Conservation (phyloP, 2,888 invertebrate species). For the Bombylius discolor region DNA sequence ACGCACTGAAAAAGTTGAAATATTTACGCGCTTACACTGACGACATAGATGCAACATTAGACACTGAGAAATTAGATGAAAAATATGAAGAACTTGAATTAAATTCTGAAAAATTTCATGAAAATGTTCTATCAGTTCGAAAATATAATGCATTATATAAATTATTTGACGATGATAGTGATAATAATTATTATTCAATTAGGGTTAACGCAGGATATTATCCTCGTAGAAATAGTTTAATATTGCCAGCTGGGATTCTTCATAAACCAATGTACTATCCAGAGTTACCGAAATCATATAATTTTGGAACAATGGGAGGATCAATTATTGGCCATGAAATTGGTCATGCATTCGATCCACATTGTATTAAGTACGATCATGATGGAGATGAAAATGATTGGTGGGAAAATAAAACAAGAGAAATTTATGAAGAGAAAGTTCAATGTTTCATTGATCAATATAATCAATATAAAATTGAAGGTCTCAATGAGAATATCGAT, state of each 20-base stretch:
- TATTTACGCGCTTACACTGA: too few relatives aligned
- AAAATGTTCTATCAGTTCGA: too few relatives aligned
- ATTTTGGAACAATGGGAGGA: background rate
- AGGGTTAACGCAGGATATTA: too few relatives aligned
- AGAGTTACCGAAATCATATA: background rate
- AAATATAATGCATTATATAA: too few relatives aligned
- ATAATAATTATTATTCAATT: too few relatives aligned
- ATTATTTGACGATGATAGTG: too few relatives aligned
- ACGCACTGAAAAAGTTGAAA: too few relatives aligned
- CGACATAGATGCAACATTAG: too few relatives aligned
- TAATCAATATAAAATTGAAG: background rate
- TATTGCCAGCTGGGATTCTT: background rate
- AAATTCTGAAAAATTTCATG: too few relatives aligned
- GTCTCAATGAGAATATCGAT: too few relatives aligned
- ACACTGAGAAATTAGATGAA: too few relatives aligned
- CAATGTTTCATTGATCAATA: conserved; percentile 2
- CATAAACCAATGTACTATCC: conserved; percentile 1
- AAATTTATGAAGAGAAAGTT: background rate
- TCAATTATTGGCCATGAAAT: conserved; percentile 1
- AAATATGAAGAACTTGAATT: too few relatives aligned
- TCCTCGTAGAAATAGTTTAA: background rate
- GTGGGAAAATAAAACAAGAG: background rate
- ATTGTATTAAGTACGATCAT: background rate
- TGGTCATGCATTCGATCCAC: conserved; percentile 1
- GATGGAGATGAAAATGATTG: background rate